These are phyloP conservation scores for Uropetala carovei DNA, from an alignment of 2,888 invertebrate species.

Conservation along the genomic window DNA sequence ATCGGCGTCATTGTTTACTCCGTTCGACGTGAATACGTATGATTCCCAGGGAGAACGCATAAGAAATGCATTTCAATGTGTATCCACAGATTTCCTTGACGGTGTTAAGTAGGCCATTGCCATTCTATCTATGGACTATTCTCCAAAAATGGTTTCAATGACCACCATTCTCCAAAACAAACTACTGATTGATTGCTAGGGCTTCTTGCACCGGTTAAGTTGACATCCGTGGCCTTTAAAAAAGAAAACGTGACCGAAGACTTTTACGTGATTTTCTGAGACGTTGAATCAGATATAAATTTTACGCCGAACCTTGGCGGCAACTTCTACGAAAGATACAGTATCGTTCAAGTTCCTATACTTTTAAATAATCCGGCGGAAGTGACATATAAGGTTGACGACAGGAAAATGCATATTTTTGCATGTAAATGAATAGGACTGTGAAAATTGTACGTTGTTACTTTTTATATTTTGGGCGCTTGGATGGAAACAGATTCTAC, in stretches of 20 bases:
- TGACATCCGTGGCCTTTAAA: constrained; percentile 14
- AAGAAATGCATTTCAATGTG: not conserved
- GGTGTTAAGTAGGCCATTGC: not conserved
- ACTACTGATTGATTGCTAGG: constrained; percentile 10
- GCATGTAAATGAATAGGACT: no score
- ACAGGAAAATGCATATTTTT: no score
- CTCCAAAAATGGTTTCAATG: constrained; percentile 1
- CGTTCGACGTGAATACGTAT: not conserved
- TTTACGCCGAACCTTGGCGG: not conserved
- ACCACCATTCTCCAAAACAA: not conserved
- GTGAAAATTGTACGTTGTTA: no score
- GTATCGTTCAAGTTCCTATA: not conserved
- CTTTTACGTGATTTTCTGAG: not conserved
- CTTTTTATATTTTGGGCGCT: no score
- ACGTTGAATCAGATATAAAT: not conserved
- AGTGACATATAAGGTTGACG: no score
- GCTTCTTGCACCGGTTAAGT: constrained; percentile 29
- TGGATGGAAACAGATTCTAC: no score
- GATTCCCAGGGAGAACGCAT: not conserved
- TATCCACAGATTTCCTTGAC: not conserved
- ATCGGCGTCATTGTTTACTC: no score
- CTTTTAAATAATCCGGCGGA: no score
- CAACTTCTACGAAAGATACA: not conserved
- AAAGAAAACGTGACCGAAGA: not conserved
- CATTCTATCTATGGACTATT: not conserved